Evolutionary conservation across 2,797 vertebrate genomes (phyloP).

Genomic region (Chaunax sp.): DNA sequence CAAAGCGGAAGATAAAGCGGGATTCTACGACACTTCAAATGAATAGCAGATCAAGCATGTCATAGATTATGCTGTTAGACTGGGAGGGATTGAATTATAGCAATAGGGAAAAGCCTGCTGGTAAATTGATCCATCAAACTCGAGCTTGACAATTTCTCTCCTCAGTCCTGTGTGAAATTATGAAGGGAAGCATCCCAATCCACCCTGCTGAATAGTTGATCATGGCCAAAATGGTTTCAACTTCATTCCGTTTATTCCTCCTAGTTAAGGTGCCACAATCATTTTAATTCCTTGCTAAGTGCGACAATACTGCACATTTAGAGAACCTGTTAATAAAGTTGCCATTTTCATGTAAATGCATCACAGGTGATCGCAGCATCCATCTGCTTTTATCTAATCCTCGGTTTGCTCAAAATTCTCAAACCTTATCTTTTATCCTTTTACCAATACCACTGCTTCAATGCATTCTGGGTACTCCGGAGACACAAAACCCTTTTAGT

Average conservation of each 20-base stretch:
- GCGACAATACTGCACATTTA: constrained; percentile 16
- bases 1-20: constrained; percentile 73
- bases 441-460: constrained; percentile 17
- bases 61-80: constrained; percentile 79
- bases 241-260: constrained; percentile 51
- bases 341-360: constrained; percentile 26
- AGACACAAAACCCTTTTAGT: constrained; percentile 45
- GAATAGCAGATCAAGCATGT: constrained; percentile 82
- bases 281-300: background rate
- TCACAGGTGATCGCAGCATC: constrained; percentile 12
- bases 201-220: constrained; percentile 66
- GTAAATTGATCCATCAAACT: constrained; percentile 86
- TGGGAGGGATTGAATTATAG: constrained; percentile 78
- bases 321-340: constrained; percentile 2
- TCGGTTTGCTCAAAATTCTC: constrained; percentile 26
- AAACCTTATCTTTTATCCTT: constrained; percentile 5
- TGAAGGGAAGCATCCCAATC: constrained; percentile 80
- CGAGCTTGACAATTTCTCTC: constrained; percentile 75
- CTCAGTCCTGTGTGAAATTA: constrained; percentile 76
- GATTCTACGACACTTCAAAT: constrained; percentile 82
- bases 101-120: constrained; percentile 71
- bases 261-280: constrained; percentile 41
- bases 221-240: constrained; percentile 64
- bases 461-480: constrained; percentile 47
- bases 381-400: constrained; percentile 20